Evolutionary conservation across 2,797 vertebrate species (phyloP).

Genomic region (Ciconia nigra): DNA sequence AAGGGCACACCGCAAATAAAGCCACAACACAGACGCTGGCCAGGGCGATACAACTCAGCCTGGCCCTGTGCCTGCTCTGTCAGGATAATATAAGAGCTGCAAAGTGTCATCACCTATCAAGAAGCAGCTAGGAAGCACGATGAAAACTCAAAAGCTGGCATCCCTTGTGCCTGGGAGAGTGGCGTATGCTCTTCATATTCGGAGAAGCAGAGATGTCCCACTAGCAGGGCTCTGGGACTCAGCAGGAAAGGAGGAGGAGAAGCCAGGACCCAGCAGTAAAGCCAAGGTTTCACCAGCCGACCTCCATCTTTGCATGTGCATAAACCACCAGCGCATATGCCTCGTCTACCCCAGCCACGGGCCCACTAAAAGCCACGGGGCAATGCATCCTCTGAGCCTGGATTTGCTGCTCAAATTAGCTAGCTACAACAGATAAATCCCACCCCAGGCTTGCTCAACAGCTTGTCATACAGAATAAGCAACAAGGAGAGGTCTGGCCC

Average conservation of each 20-base stretch:
- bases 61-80: neutral
- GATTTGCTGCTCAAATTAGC: neutral
- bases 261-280: neutral
- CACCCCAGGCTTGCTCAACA: neutral
- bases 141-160: neutral
- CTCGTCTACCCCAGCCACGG: neutral
- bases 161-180: neutral
- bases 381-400: rapidly evolving
- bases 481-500: neutral
- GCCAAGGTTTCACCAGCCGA: neutral
- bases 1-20: neutral
- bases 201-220: neutral
- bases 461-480: neutral
- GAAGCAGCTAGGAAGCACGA: neutral
- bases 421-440: neutral
- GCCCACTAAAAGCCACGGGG: neutral
- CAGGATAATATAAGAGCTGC: neutral
- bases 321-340: neutral
- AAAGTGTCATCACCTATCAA: neutral
- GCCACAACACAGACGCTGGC: neutral
- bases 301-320: neutral
- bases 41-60: neutral
- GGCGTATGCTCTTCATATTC: rapidly evolving
- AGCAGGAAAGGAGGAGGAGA: neutral
- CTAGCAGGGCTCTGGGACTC: neutral